Conservation (phyloP, 2,113 vertebrate species). For the Platysternon megacephalum region DNA sequence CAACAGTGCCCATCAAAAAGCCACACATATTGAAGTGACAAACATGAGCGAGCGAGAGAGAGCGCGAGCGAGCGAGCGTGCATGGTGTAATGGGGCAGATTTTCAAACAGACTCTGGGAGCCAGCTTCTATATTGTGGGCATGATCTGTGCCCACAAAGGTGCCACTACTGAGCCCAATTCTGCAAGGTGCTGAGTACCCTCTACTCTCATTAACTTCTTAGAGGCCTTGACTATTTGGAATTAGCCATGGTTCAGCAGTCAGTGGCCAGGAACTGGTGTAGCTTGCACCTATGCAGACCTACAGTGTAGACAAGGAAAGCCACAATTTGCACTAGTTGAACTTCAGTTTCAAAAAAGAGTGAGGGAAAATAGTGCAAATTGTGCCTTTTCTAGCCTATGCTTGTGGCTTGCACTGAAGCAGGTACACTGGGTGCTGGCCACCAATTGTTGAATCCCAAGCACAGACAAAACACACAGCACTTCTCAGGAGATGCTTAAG, state of each 20-base stretch:
- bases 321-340: neutral
- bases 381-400: neutral
- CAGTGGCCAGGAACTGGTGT: neutral
- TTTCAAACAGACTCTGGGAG: neutral
- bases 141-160: neutral
- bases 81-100: neutral
- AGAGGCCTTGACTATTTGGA: neutral
- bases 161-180: accelerated
- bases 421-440: neutral
- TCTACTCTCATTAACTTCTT: neutral
- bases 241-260: accelerated
- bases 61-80: neutral
- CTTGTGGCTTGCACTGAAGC: neutral
- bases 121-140: no score
- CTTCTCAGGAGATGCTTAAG: neutral
- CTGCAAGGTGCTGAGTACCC: neutral
- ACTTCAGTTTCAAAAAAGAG: neutral
- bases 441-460: neutral
- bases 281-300: neutral
- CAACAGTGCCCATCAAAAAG: neutral
- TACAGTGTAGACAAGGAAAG: neutral
- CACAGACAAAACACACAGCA: neutral
- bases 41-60: neutral
- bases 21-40: neutral
- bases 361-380: neutral